Conservation (phyloP, 1,140 invertebrate species). For the Apis florea region DNA sequence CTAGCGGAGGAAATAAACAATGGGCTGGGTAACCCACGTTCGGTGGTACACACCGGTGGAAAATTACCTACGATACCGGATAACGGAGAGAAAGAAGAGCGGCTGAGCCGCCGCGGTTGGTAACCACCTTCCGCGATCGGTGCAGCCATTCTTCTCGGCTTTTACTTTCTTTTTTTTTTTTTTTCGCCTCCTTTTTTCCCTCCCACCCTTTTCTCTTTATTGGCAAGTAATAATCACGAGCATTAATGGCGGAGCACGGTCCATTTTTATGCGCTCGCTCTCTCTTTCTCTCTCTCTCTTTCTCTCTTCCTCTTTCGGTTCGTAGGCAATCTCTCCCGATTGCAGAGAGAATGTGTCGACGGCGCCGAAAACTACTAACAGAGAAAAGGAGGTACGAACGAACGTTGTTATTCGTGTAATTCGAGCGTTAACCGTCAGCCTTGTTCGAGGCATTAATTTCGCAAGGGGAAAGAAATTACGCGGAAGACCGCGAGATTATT, state of each 20-base stretch:
- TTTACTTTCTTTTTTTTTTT: slow-evolving; percentile 7
- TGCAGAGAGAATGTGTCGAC: no score
- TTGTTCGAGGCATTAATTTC: slow-evolving; percentile 15
- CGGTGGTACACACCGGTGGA: slow-evolving; percentile 58
- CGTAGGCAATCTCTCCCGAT: background rate
- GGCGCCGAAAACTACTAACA: background rate
- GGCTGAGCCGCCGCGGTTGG: slow-evolving; percentile 14
- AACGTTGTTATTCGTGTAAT: slow-evolving; percentile 4
- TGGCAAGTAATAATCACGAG: slow-evolving; percentile 54
- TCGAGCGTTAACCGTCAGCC: slow-evolving; percentile 26
- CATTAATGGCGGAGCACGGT: slow-evolving; percentile 31
- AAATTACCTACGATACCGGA: slow-evolving; percentile 60
- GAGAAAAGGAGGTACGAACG: background rate
- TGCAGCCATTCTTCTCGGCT: slow-evolving; percentile 33
- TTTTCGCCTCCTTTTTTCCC: background rate
- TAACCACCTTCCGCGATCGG: slow-evolving; percentile 46
- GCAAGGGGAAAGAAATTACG: slow-evolving; percentile 10
- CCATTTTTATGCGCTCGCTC: slow-evolving; percentile 1
- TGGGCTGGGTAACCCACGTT: slow-evolving; percentile 57
- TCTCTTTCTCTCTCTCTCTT: no score
- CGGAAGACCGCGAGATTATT: slow-evolving; percentile 20
- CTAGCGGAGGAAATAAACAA: slow-evolving; percentile 64
- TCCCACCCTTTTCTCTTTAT: slow-evolving; percentile 31
- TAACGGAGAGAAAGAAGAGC: slow-evolving; percentile 38
- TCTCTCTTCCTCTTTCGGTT: background rate